Evolutionary conservation across 2,797 vertebrate species (phyloP).

Genomic region (Carcharodon carcharias): DNA sequence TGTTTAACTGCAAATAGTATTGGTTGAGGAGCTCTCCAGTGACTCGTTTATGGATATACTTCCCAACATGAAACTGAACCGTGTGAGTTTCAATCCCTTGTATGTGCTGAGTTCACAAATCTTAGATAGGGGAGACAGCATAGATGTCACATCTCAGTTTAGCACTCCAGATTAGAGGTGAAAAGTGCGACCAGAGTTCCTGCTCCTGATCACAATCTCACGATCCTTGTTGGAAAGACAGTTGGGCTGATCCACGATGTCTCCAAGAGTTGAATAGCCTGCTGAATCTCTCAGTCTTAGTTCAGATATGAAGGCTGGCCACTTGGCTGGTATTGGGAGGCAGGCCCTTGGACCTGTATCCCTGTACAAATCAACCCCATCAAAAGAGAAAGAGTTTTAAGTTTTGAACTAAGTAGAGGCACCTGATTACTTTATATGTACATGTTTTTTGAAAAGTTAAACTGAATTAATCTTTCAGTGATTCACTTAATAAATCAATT

Average conservation of each 20-base stretch:
- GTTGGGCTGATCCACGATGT: background rate
- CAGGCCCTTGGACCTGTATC: background rate
- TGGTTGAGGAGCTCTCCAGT: too few relatives aligned
- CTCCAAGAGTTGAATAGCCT: background rate
- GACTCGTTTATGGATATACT: too few relatives aligned
- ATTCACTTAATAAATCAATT: background rate
- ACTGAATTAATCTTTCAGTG: background rate
- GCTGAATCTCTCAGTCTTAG: background rate
- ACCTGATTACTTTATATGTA: background rate
- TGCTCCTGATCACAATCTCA: too few relatives aligned
- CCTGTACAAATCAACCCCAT: background rate
- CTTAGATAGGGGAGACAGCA: too few relatives aligned
- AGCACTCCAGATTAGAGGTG: background rate
- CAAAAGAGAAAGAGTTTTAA: background rate
- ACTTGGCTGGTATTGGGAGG: background rate
- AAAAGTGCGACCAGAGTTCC: background rate
- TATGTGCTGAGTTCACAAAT: too few relatives aligned
- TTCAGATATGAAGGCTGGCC: background rate
- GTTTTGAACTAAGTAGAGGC: background rate
- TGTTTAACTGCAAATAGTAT: too few relatives aligned
- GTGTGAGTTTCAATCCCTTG: too few relatives aligned
- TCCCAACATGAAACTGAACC: too few relatives aligned
- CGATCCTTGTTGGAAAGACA: background rate
- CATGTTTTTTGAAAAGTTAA: background rate
- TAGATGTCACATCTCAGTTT: too few relatives aligned